Percentiles rank a stretch among this genome's conserved stretches.
phyloP scores from a whole-genome alignment of 2,797 vertebrate genomes.

The Ctenopoma multispine region DNA sequence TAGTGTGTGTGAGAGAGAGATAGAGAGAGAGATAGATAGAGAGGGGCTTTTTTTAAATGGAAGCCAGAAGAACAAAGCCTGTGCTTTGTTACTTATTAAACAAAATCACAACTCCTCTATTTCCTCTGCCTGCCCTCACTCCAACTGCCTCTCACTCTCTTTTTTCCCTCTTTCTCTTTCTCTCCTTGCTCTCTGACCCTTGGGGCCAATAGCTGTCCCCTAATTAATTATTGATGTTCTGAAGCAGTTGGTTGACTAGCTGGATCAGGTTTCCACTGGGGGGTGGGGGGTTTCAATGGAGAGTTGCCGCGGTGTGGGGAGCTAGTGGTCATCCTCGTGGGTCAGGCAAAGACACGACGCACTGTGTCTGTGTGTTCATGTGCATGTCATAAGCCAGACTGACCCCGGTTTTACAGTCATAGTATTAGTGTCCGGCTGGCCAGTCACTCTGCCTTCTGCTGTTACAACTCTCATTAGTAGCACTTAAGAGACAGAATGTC shows the following conservation, averaged over 20 bases:
- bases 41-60: constrained; percentile 47
- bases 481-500: constrained; percentile 56
- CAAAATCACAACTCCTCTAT: constrained; percentile 74
- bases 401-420: constrained; percentile 49
- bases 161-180: constrained; percentile 6
- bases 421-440: constrained; percentile 41
- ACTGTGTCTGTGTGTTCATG: constrained; percentile 18
- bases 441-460: constrained; percentile 42
- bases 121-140: constrained; percentile 40
- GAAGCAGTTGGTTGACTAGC: constrained; percentile 85
- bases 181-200: constrained; percentile 83
- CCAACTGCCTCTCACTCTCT: constrained; percentile 26
- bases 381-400: constrained; percentile 49
- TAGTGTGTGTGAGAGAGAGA: background rate
- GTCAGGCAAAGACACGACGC: constrained; percentile 54
- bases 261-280: constrained; percentile 82
- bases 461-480: constrained; percentile 62
- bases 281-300: constrained; percentile 68
- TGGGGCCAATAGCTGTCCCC: constrained; percentile 86
- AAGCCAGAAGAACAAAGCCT: constrained; percentile 76
- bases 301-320: constrained; percentile 70
- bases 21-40: constrained; percentile 25
- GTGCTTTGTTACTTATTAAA: constrained; percentile 84
- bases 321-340: constrained; percentile 71
- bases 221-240: constrained; percentile 92